These are phyloP conservation scores for Emesis furor DNA, from an alignment of 2,888 invertebrate genomes.

Conservation along the genomic window DNA sequence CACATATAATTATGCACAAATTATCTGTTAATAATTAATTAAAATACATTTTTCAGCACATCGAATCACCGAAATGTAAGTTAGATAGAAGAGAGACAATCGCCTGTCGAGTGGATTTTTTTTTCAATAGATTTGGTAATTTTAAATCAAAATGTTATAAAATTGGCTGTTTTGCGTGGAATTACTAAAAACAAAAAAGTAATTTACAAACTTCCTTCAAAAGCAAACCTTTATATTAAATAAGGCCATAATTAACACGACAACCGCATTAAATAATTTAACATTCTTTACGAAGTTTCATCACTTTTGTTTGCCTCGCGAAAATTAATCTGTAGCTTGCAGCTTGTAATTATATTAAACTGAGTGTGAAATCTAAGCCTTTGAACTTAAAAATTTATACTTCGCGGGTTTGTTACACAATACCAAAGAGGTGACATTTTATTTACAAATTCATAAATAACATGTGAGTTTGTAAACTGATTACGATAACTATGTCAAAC, in stretches of 20 bases:
- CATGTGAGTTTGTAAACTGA: too few relatives aligned
- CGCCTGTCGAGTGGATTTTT: too few relatives aligned
- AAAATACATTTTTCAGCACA: too few relatives aligned
- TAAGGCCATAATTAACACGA: not conserved
- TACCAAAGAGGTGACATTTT: not conserved
- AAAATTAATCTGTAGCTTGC: not conserved
- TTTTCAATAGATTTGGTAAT: too few relatives aligned
- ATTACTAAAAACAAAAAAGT: not conserved
- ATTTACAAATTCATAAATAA: too few relatives aligned
- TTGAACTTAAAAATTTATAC: not conserved
- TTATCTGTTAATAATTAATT: too few relatives aligned
- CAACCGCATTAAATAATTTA: constrained; percentile 3
- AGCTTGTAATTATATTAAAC: not conserved
- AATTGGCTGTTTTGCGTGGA: not conserved
- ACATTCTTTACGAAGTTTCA: not conserved
- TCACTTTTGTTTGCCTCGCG: not conserved
- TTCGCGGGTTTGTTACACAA: not conserved
- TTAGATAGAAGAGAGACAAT: too few relatives aligned
- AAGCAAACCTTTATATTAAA: not conserved
- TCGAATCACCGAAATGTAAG: too few relatives aligned
- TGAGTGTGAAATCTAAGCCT: not conserved
- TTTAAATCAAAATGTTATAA: too few relatives aligned
- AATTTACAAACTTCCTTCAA: not conserved
- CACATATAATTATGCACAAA: too few relatives aligned
- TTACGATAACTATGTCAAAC: too few relatives aligned